phyloP scores from a whole-genome alignment of 1,140 invertebrate genomes.

The Agrypnia vestita region DNA sequence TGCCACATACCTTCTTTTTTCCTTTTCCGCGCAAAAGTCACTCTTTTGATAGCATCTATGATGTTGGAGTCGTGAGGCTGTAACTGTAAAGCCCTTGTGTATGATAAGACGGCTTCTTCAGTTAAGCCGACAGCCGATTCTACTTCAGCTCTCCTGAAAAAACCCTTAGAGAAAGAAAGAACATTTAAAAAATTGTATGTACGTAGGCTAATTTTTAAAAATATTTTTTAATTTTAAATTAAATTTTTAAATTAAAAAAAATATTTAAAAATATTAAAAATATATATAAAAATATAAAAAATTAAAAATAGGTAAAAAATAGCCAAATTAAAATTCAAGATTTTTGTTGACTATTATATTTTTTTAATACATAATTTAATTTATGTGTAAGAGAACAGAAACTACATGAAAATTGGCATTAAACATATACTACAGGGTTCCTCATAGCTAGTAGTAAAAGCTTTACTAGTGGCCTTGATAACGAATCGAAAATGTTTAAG shows the following conservation, averaged over 20 bases:
- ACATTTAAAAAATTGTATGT: conserved; percentile 8
- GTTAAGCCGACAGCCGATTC: conserved; percentile 81
- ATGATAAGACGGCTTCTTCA: conserved; percentile 81
- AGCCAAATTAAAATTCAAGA: background rate
- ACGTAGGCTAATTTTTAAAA: background rate
- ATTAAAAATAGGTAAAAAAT: background rate
- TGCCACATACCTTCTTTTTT: conserved; percentile 72
- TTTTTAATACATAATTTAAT: no score
- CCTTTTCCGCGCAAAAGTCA: conserved; percentile 76
- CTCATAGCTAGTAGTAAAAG: no score
- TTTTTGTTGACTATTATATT: no score
- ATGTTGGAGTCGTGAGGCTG: conserved; percentile 81
- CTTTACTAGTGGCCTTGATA: no score
- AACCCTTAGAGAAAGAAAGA: conserved; percentile 76
- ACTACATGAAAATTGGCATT: no score
- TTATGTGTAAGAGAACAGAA: no score
- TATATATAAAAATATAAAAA: background rate
- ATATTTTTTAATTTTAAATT: background rate
- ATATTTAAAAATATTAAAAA: background rate
- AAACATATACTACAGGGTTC: no score
- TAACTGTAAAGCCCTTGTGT: conserved; percentile 78
- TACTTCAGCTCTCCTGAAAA: conserved; percentile 86
- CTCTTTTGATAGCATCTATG: conserved; percentile 77
- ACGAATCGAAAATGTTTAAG: no score
- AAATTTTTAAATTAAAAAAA: background rate